Evolutionary conservation across 2,888 invertebrate species (phyloP).

Genomic region (Oeneis ivallda): DNA sequence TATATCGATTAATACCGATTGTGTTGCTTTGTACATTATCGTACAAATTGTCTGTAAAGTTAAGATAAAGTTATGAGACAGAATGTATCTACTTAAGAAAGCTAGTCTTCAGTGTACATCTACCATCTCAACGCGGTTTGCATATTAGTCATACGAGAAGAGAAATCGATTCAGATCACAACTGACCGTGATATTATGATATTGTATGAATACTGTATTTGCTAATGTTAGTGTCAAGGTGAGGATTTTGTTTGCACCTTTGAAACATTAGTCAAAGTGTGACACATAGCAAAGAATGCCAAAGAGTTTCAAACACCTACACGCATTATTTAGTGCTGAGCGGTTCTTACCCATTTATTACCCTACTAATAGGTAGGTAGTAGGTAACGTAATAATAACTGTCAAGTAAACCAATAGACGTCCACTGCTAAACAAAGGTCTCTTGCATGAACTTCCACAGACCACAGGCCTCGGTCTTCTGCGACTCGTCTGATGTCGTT

Average conservation of each 20-base stretch:
- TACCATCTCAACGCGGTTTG: constrained; percentile 13
- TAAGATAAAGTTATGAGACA: neutral
- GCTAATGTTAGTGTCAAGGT: constrained; percentile 24
- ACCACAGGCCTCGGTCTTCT: no score
- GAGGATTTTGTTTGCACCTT: constrained; percentile 13
- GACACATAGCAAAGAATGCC: constrained; percentile 9
- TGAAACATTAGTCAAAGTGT: constrained; percentile 18
- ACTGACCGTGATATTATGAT: constrained; percentile 26
- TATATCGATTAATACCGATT: no score
- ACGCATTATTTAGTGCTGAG: no score
- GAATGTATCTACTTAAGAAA: neutral
- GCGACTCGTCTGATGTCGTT: no score
- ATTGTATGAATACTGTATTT: constrained; percentile 24
- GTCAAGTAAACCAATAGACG: no score
- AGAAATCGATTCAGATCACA: constrained; percentile 33
- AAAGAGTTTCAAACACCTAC: constrained; percentile 1
- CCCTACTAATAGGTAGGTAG: no score
- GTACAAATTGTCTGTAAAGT: neutral
- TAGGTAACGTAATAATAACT: no score
- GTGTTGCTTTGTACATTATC: no score
- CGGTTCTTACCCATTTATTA: no score
- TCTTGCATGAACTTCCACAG: no score
- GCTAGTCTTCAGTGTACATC: neutral
- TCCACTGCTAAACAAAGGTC: no score
- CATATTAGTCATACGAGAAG: constrained; percentile 37